A percentile compares a stretch with the other conserved stretches of the same genome.
Conservation (phyloP, 2,888 invertebrate genomes). For the Odontocerum albicorne region DNA sequence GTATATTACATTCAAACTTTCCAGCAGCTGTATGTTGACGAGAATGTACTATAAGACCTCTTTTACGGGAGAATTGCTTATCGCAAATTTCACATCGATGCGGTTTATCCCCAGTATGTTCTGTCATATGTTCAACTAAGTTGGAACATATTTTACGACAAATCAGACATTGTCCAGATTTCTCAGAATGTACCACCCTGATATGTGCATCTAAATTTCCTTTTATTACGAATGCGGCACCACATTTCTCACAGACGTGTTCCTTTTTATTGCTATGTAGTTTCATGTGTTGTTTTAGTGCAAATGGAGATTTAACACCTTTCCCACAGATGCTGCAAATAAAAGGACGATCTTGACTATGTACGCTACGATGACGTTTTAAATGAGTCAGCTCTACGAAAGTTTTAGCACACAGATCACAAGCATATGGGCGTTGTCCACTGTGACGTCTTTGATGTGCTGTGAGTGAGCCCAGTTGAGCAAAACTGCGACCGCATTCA, state of each 20-base stretch:
- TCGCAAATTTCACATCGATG: constrained; percentile 23
- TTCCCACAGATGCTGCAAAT: constrained; percentile 31
- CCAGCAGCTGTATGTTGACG: constrained; percentile 18
- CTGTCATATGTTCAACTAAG: constrained; percentile 28
- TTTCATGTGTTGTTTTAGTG: constrained; percentile 29
- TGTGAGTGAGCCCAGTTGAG: constrained; percentile 45
- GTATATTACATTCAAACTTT: constrained; percentile 14
- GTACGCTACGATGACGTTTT: constrained; percentile 28
- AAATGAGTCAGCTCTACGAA: constrained; percentile 44
- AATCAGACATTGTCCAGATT: constrained; percentile 24
- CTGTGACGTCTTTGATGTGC: constrained; percentile 48
- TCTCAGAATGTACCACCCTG: constrained; percentile 25
- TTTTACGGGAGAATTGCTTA: constrained; percentile 22
- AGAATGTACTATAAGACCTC: constrained; percentile 25
- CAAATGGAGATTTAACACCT: constrained; percentile 28
- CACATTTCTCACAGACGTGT: constrained; percentile 30
- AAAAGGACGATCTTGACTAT: constrained; percentile 26
- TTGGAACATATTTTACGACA: constrained; percentile 24
- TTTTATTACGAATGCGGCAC: constrained; percentile 18
- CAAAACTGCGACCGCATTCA: constrained; percentile 42
- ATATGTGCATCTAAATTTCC: constrained; percentile 28
- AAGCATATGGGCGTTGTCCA: constrained; percentile 50
- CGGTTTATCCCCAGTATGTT: constrained; percentile 29
- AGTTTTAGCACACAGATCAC: constrained; percentile 49
- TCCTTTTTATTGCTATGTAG: constrained; percentile 26